Evolutionary conservation across 2,113 vertebrate genomes (phyloP), one percentile per base, ranked within the genome.

Genomic region (Ranitomeya imitator): DNA sequence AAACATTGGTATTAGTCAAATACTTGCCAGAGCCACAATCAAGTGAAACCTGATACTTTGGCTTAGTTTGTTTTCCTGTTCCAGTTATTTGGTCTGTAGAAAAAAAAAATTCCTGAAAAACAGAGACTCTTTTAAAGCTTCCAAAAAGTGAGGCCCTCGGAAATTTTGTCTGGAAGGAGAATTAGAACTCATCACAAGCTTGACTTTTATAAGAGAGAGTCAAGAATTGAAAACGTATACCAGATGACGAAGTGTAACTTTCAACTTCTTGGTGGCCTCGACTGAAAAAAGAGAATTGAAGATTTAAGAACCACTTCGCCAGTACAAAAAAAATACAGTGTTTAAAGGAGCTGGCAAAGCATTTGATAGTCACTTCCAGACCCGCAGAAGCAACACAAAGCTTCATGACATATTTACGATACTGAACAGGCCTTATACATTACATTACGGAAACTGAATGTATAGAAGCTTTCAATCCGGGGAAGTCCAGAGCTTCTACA

Each of bases 181-280:
- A 89, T 85, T 69, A 85, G 52, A 23, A 63, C 69, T 85, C 81
- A 67, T 85, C 54, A 61, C 23, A 78, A 61, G 37, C 55, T 65
- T 23, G 16, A 26, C 13, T 85, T 71, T 84, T 83, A 55, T 78
- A 84, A 37, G 21, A 37, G 45, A 55, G 18, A 82, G 37, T 60
- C 73, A 45, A 79, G 74, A 79, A 84, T 16, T 85, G 87, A 78
- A 89, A 89, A 89, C 82, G 57, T 85, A 85, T 89, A 65, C 87
- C 87, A 89, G 81, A 85, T 89, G 87, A 89, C 21, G 19, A 89
- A 76, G 57, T 63, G 57, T 63, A 84, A 57, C 73, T 65, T 85
- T 84, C 37, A 85, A 54, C 60, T 85, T 85, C 79, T 79, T 67
- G 71, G 87, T 79, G 81, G 82, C 74, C 81, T 67, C 2, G 9